Evolutionary conservation across 2,797 vertebrate genomes (phyloP).

Genomic region (Pseudomugil tenellus): DNA sequence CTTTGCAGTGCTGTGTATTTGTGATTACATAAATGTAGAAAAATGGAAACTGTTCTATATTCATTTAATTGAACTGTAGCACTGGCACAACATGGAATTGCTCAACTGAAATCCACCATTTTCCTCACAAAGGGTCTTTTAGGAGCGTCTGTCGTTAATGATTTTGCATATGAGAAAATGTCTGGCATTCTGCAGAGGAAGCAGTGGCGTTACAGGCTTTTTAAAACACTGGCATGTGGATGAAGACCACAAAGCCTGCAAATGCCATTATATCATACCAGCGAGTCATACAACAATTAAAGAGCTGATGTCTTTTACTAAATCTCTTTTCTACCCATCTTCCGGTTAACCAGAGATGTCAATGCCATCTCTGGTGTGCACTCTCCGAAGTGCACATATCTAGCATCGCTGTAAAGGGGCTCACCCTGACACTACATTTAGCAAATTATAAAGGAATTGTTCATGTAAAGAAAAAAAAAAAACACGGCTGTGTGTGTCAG

Average conservation of each 20-base stretch:
- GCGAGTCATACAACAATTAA: constrained; percentile 35
- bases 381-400: constrained; percentile 25
- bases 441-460: constrained; percentile 18
- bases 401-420: constrained; percentile 21
- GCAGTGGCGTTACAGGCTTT: constrained; percentile 6
- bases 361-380: constrained; percentile 28
- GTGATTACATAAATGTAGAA: not conserved
- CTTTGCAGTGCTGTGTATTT: not conserved
- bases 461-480: constrained; percentile 10
- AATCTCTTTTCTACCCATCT: constrained; percentile 13
- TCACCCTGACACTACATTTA: constrained; percentile 23
- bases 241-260: constrained; percentile 24
- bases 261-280: constrained; percentile 25
- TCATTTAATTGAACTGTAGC: not conserved
- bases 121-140: not conserved
- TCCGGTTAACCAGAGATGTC: constrained; percentile 19
- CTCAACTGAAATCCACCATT: not conserved
- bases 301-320: constrained; percentile 25
- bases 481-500: not conserved
- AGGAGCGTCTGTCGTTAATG: not conserved
- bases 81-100: not conserved
- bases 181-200: constrained; percentile 19
- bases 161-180: constrained; percentile 10
- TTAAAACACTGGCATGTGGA: constrained; percentile 14
- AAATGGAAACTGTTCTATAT: not conserved